A percentile compares a stretch with the other conserved stretches of the same genome.
These are phyloP conservation scores for Poeciliopsis retropinna DNA, from an alignment of 2,113 vertebrate genomes.

Conservation along the genomic window DNA sequence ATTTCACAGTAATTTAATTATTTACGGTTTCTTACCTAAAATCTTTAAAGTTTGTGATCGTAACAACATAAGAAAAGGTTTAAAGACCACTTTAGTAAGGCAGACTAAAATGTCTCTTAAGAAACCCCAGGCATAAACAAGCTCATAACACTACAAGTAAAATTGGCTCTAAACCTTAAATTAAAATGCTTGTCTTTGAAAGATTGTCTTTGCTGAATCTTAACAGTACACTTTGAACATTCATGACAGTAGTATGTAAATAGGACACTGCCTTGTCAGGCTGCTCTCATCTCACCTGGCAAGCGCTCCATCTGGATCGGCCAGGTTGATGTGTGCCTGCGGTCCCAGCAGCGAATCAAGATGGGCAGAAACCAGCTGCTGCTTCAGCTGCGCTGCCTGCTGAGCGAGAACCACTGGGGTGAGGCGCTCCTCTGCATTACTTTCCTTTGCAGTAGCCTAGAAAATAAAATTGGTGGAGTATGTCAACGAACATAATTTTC, in stretches of 20 bases:
- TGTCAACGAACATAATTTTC: not conserved
- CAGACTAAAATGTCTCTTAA: not conserved
- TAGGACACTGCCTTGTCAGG: not conserved
- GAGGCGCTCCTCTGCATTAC: constrained; percentile 88
- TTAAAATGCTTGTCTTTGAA: not conserved
- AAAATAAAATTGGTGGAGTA: constrained; percentile 4
- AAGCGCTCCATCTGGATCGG: constrained; percentile 92
- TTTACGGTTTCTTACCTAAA: not conserved
- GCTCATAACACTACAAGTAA: not conserved
- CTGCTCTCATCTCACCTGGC: constrained; percentile 84
- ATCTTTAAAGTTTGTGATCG: not conserved
- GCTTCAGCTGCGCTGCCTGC: constrained; percentile 90
- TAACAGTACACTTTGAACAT: not conserved
- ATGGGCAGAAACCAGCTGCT: constrained; percentile 91
- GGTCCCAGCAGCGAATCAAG: constrained; percentile 92
- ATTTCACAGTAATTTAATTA: not conserved
- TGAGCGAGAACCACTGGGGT: constrained; percentile 89
- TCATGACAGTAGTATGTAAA: not conserved
- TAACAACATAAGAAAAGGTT: not conserved
- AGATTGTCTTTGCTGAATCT: constrained; percentile 48
- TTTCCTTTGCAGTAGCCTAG: constrained; percentile 86
- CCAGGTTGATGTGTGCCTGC: constrained; percentile 88
- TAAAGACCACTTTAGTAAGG: not conserved
- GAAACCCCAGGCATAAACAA: not conserved
- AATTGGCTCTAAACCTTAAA: not conserved